Base-by-base conservation (phyloP, 2,888 invertebrate genomes). In the Caenorhabditis virilis region DNA sequence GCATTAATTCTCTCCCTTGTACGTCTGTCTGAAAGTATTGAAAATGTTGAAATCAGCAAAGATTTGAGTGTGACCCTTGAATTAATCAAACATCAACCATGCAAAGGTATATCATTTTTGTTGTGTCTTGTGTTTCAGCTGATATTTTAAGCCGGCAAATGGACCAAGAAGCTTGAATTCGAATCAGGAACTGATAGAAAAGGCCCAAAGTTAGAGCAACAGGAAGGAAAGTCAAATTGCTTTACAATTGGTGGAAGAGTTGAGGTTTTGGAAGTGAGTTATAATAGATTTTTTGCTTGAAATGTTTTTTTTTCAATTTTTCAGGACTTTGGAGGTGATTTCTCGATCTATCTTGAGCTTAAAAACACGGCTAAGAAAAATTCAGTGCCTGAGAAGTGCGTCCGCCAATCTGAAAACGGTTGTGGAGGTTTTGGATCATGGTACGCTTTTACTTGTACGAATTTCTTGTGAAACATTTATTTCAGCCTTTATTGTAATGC, bases 361-460 rank as follows among this genome's bases (percentile, higher is more conserved):
- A 69, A 79, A 35, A 77, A 71, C 42, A 69, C 79, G 9, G 79
- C 78, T n/a, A 78, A 76, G 51, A 80, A 77, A 56, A 74, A 72
- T 26, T 67, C 77, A 18, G 76, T 80, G n/a, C 82, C 82, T 7
- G 82, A 82, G 57, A 71, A 68, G 18, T 82, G 82, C 54, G 61
- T 66, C 4, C 74, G 76, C 38, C 81, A 79, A 35, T 63, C 71
- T 2, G 65, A 70, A 7, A 78, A 77, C 43, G 82, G 82, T 7
- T 82, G 82, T 49, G 80, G 80, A 35, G 80, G 80, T 16, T 76
- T 81, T 36, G 81, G 81, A 35, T 79, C 79, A 1, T 81, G 81
- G 80, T 80, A 59, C 27, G 25, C 30, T 22, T 18, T 15, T 27
- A 0, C 5, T 41, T 4, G 39, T n/a, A n/a, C n/a, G n/a, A n/a